Evolutionary conservation across 2,888 invertebrate genomes (phyloP), one percentile per base, ranked within the genome.

Genomic region (Lycaena phlaeas): DNA sequence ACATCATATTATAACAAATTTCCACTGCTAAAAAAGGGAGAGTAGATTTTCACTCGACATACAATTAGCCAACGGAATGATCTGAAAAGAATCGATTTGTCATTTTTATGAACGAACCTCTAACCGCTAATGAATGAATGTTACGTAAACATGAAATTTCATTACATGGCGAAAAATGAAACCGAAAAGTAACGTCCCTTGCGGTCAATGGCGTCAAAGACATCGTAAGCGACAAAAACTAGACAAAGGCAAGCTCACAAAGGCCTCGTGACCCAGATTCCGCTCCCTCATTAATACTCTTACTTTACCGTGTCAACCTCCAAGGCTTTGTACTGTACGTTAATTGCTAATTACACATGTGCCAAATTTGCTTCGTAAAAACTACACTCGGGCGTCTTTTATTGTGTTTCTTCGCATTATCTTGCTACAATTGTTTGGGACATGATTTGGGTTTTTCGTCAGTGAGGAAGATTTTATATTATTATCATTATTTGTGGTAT

Each of bases 221-320:
- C 38, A 43, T 46, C 41, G 39, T 51, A 50, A 48, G 53, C 50
- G 45, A 45, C 64, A 72, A 71, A 72, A 66, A 68, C 57, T 59
- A 70, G 60, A 75, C 72, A 76, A 77, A 73, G 66, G 64, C 54
- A 46, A 47, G 50, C 52, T 54, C 56, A 71, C 72, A 76, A 75
- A 73, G 71, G 63, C 57, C 52, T 51, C 59, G 63, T 65, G 75
- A 76, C 76, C 75, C 65, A 75, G 55, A 68, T 75, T 51, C 50
- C 51, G 46, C 41, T 45, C 51, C 40, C 62, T 64, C 58, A 52
- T 57, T 73, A 73, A 74, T 68, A 65, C 66, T 67, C 64, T 69
- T 68, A 72, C 69, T 66, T 68, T 66, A 66, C 64, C 61, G 56
- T 54, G 59, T 54, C 57, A 57, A 53, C 52, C 55, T 54, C 50